Percentiles rank a stretch among this genome's conserved stretches.
phyloP scores from a whole-genome alignment of 1,140 invertebrate genomes.

The Argopecten irradians region DNA sequence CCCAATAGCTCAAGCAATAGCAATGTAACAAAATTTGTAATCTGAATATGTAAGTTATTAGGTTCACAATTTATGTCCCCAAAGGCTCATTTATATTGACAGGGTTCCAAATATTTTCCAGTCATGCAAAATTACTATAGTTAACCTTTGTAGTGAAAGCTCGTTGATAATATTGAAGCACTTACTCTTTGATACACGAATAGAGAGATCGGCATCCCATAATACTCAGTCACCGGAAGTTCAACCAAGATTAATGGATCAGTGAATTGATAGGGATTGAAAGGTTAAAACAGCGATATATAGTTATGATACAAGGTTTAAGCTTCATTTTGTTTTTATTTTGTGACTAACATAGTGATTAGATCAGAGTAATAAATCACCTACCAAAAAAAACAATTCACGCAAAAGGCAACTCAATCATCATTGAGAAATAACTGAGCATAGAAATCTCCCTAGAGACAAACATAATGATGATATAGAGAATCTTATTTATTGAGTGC shows the following conservation, averaged over 20 bases:
- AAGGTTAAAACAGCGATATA: too few species aligned
- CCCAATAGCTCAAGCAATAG: too few species aligned
- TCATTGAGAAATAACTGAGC: too few species aligned
- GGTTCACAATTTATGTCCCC: background rate
- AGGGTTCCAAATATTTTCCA: background rate
- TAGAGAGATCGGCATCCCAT: background rate
- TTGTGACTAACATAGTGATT: too few species aligned
- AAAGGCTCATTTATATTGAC: background rate
- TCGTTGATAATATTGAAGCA: background rate
- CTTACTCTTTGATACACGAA: background rate
- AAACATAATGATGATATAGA: too few species aligned
- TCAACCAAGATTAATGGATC: background rate
- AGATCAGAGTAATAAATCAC: too few species aligned
- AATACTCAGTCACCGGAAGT: background rate
- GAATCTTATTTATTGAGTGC: too few species aligned
- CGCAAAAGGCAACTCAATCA: too few species aligned
- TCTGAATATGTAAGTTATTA: background rate
- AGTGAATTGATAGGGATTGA: background rate
- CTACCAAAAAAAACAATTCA: too few species aligned
- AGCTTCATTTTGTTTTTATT: too few species aligned
- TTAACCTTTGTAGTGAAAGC: background rate
- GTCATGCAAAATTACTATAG: background rate
- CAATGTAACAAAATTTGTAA: background rate
- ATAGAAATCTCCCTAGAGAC: too few species aligned
- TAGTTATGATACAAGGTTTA: too few species aligned